These are phyloP conservation scores for Lonchura striata DNA, from an alignment of 2,113 vertebrate species.

Conservation along the genomic window DNA sequence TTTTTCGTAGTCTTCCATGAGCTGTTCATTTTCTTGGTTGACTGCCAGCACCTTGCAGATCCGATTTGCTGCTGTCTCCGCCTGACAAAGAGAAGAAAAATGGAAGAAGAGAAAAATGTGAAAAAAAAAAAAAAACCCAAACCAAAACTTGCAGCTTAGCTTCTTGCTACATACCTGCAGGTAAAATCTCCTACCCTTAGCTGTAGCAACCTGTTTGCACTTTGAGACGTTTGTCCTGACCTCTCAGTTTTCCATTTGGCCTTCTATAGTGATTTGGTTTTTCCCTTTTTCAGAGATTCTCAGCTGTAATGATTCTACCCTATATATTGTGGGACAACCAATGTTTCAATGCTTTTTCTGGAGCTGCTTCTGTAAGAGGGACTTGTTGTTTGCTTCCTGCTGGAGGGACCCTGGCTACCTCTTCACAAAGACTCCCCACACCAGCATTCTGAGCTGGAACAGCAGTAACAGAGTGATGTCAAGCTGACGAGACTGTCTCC, in stretches of 20 bases:
- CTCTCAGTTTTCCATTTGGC: not conserved
- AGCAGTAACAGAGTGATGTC: not conserved
- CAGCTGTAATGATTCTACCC: not conserved
- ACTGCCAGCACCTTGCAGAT: conserved; percentile 99
- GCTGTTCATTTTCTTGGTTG: conserved; percentile 98
- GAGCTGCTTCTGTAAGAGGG: not conserved
- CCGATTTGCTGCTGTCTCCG: conserved; percentile 97
- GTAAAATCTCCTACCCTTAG: not conserved
- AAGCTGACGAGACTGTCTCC: not conserved
- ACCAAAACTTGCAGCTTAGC: not conserved
- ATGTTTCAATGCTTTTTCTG: not conserved
- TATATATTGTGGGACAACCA: not conserved
- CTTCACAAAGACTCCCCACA: not conserved
- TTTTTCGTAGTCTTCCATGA: conserved; percentile 99
- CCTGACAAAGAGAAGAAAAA: conserved; percentile 76
- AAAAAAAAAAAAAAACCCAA: not conserved
- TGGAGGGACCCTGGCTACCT: not conserved
- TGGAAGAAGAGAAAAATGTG: not conserved
- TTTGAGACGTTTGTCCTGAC: not conserved
- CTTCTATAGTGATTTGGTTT: not conserved
- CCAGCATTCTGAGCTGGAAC: not conserved
- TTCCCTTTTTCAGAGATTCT: not conserved
- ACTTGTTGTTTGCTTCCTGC: not conserved
- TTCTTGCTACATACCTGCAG: not conserved
- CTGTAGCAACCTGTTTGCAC: not conserved